Evolutionary conservation across 2,797 vertebrate species (phyloP).

Genomic region (Psittacula echo): DNA sequence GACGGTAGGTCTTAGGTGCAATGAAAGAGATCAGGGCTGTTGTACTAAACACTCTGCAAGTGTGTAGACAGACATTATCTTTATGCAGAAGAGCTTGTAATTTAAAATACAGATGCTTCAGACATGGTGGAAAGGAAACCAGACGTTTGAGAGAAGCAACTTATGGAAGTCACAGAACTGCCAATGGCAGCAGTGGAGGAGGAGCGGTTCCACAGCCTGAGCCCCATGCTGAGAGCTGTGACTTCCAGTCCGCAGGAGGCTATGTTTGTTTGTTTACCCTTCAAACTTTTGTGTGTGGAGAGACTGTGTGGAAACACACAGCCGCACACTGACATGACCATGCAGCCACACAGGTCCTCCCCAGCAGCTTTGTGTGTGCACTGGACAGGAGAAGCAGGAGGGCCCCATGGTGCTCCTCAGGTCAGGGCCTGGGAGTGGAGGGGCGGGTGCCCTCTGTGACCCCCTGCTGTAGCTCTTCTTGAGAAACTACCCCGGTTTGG

Average conservation of each 20-base stretch:
- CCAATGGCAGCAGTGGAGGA: neutral
- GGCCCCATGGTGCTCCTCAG: neutral
- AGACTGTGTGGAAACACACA: rapidly evolving
- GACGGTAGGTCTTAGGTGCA: neutral
- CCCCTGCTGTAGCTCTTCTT: constrained; percentile 40
- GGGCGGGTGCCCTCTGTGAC: constrained; percentile 47
- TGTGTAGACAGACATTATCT: neutral
- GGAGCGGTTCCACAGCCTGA: neutral
- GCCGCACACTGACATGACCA: rapidly evolving
- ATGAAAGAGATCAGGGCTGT: neutral
- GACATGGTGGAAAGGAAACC: neutral
- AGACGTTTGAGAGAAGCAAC: neutral
- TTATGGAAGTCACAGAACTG: neutral
- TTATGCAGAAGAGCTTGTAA: neutral
- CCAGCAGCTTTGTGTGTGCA: neutral
- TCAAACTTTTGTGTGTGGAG: rapidly evolving
- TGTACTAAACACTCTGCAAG: neutral
- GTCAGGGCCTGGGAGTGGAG: constrained; percentile 3
- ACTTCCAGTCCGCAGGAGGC: neutral
- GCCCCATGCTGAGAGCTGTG: neutral
- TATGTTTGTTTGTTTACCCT: neutral
- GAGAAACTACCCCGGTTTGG: neutral
- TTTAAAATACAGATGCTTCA: neutral
- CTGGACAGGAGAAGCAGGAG: neutral
- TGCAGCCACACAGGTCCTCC: neutral